Percentiles rank a stretch among this genome's conserved stretches.
These are phyloP conservation scores for Syndactyla subalaris DNA, from an alignment of 2,797 vertebrate species.

Conservation along the genomic window DNA sequence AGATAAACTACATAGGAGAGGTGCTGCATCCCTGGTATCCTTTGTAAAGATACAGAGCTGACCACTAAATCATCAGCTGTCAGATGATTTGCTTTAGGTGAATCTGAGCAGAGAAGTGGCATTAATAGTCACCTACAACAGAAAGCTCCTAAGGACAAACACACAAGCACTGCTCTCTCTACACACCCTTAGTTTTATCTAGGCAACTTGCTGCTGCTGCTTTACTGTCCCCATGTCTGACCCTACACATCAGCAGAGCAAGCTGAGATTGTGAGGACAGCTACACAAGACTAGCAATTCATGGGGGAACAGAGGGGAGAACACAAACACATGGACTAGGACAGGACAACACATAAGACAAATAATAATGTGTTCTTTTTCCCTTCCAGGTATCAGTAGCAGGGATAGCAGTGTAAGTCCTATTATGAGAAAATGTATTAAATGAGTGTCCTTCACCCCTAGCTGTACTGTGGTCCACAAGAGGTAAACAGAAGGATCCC, in stretches of 20 bases:
- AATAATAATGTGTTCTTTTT: background rate
- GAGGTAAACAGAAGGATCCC: background rate
- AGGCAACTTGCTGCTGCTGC: background rate
- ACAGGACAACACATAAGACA: background rate
- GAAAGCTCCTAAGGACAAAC: background rate
- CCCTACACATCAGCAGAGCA: background rate
- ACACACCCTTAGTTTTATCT: background rate
- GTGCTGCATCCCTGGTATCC: background rate
- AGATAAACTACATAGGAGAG: background rate
- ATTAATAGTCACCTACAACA: background rate
- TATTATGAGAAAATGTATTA: background rate
- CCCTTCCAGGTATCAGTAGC: background rate
- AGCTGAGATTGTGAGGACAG: background rate
- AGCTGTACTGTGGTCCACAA: background rate
- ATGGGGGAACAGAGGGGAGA: background rate
- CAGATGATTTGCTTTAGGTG: background rate
- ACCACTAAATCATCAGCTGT: background rate
- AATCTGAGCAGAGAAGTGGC: background rate
- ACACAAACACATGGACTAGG: background rate
- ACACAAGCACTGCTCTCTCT: background rate
- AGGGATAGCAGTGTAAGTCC: background rate
- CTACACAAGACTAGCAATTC: background rate
- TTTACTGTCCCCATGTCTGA: background rate
- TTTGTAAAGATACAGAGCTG: background rate
- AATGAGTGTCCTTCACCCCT: background rate